Conservation (phyloP, 2,888 invertebrate species). For the Incurvaria masculella region DNA sequence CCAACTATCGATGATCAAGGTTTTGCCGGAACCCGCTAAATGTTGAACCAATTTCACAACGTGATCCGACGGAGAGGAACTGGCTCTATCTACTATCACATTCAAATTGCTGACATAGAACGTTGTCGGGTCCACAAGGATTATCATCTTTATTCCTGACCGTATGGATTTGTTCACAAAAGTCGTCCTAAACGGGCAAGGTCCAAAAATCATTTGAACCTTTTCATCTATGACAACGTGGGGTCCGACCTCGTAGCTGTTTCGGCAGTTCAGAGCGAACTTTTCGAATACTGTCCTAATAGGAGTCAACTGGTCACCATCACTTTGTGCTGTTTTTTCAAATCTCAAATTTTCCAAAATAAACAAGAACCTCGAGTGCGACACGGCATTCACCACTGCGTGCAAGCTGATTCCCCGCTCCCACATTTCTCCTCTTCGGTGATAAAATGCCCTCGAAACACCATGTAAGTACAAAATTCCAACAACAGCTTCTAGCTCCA, state of each 20-base stretch:
- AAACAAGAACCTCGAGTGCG: conserved; percentile 36
- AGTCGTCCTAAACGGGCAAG: conserved; percentile 43
- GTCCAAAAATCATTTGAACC: conserved; percentile 39
- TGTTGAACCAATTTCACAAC: conserved; percentile 36
- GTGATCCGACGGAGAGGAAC: conserved; percentile 32
- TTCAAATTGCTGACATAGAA: conserved; percentile 45
- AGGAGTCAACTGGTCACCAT: conserved; percentile 38
- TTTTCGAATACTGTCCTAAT: conserved; percentile 45
- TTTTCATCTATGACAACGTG: conserved; percentile 41
- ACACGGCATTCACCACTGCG: conserved; percentile 35
- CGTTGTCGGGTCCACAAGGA: conserved; percentile 37
- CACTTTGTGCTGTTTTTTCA: conserved; percentile 27
- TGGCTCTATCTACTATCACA: conserved; percentile 39
- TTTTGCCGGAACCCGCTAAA: conserved; percentile 32
- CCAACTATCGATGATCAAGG: conserved; percentile 41
- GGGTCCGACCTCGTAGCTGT: conserved; percentile 30
- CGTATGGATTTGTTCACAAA: conserved; percentile 35
- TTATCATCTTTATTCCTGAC: conserved; percentile 39
- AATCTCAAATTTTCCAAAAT: conserved; percentile 37
- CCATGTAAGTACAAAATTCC: conserved; percentile 45
- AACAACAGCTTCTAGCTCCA: conserved; percentile 40
- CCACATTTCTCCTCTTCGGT: conserved; percentile 40
- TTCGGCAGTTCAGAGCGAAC: conserved; percentile 44
- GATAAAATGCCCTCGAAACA: conserved; percentile 40
- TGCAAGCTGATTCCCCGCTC: conserved; percentile 31